Evolutionary conservation across 2,888 invertebrate species (phyloP), one percentile per base, ranked within the genome.

Genomic region (Poecilus cupreus): DNA sequence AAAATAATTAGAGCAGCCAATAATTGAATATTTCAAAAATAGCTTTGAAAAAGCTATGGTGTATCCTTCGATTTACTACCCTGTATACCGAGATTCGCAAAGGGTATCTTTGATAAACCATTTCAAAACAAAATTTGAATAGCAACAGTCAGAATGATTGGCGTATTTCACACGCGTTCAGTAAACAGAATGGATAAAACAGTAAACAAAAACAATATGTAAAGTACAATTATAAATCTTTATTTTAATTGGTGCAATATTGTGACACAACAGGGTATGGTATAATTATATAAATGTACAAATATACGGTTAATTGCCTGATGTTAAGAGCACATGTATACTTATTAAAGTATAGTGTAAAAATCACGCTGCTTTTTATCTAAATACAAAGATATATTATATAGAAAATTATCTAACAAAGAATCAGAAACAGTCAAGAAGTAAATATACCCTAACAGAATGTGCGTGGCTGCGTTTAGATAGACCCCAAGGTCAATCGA

Each of bases 401-500:
- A n/a, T n/a, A n/a, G n/a, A 32, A 54, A 54, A 16, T 49, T 49
- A 49, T 11, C 54, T 54, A 46, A 60, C 46, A 46, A 46, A 60
- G 32, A 32, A 60, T 5, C 13, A 60, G 60, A 60, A 54, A 54
- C 54, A 54, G 54, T 54, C 54, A 22, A 54, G 20, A 3, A 54
- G 54, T 10, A 49, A n/a, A 11, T 49, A 22, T 32, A 64, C 64
- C 64, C 64, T 64, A 13, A 54, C 49, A 64, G 64, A 64, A 60
- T 39, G 60, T 60, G 77, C 22, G 77, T 77, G 77, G 77, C 60
- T 60, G 57, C 39, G 22, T 32, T 37, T 37, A 43, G 2, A 11
- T 32, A 76, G 46, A 22, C 79, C 79, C 79, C 79, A 79, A 79
- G 79, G 79, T 64, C 51, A 37, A 49, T 64, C 20, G 20, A 54